Base-by-base conservation (phyloP, 2,888 invertebrate species). In the Scaptomyza caliginosa region DNA sequence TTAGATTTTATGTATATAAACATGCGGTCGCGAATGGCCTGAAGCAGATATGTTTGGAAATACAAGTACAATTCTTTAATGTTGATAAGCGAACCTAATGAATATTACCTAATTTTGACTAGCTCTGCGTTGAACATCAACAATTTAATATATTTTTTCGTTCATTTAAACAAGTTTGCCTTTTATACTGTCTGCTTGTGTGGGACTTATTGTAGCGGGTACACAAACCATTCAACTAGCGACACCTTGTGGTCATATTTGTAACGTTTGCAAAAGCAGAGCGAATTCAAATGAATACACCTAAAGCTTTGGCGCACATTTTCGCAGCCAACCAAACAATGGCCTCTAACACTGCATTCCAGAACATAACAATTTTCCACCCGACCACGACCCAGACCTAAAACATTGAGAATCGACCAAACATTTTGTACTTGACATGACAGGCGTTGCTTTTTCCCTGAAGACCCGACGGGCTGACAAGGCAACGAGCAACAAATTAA, bases 401-500 rank as follows among this genome's bases (percentile, higher is more conserved):
- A 21, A 62, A 24, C 50, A 19, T 40, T 43, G 36, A 32, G 24
- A 81, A 83, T 83, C 83, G 83, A 83, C 68, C 87, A 83, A 83
- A 83, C 83, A 43, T 39, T 21, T 36, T 23, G 11, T 26, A 8
- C 13, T 40, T 46, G 50, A 45, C 62, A 73, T 67, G 64, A 51
- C 62, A 48, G 38, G 43, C 8, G 10, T 4, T 28, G 13, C 38
- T 5, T 4, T 38, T 13, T n/a, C 43, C 43, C 8, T 16, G 40
- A 7, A 32, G 46, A 38, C 48, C 13, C 32, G 7, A 32, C n/a
- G 7, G 48, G 49, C 57, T 62, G 49, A 50, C 51, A 57, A 75
- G 78, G 59, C 84, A 82, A 83, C 73, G 73, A 46, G 57, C 46
- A 40, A 49, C 38, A 63, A 78, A 73, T 81, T 81, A 83, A 83